Evolutionary conservation across 2,888 invertebrate genomes (phyloP).

Genomic region (Ornithoptera alexandrae): DNA sequence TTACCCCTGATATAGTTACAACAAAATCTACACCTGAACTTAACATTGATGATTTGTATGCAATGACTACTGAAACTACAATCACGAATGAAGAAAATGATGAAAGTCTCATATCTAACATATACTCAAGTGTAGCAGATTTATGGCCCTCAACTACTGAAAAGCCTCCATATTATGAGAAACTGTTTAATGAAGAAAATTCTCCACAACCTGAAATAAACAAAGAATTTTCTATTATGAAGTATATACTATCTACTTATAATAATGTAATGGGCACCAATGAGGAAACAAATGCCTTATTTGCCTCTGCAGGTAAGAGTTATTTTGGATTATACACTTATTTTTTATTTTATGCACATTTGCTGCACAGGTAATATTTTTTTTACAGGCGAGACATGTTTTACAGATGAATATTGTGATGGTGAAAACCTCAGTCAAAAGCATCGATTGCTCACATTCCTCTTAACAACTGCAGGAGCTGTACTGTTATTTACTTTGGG

Average conservation of each 20-base stretch:
- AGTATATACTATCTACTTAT: conserved; percentile 57
- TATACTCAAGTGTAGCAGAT: conserved; percentile 60
- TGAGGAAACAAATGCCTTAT: conserved; percentile 63
- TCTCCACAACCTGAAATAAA: conserved; percentile 36
- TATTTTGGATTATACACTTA: conserved; percentile 3
- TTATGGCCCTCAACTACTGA: conserved; percentile 61
- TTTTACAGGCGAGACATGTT: conserved; percentile 63
- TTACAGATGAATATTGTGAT: conserved; percentile 66
- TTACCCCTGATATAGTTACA: conserved; percentile 23
- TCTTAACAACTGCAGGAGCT: conserved; percentile 84
- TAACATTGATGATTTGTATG: conserved; percentile 31
- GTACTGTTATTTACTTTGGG: conserved; percentile 86
- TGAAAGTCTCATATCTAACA: conserved; percentile 53
- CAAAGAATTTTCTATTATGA: conserved; percentile 59
- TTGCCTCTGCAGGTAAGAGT: conserved; percentile 56
- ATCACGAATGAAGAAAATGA: conserved; percentile 38
- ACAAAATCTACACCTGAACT: conserved; percentile 17
- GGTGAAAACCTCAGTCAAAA: conserved; percentile 55
- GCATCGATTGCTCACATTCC: conserved; percentile 78
- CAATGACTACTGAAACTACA: conserved; percentile 38
- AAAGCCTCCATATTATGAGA: conserved; percentile 43
- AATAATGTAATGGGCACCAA: conserved; percentile 58
- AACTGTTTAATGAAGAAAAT: conserved; percentile 50
- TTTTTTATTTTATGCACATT: conserved; percentile 31
- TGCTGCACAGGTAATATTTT: conserved; percentile 5